These are phyloP conservation scores for Typhlomys cinereus DNA, from an alignment of 2,113 vertebrate genomes.

Conservation along the genomic window DNA sequence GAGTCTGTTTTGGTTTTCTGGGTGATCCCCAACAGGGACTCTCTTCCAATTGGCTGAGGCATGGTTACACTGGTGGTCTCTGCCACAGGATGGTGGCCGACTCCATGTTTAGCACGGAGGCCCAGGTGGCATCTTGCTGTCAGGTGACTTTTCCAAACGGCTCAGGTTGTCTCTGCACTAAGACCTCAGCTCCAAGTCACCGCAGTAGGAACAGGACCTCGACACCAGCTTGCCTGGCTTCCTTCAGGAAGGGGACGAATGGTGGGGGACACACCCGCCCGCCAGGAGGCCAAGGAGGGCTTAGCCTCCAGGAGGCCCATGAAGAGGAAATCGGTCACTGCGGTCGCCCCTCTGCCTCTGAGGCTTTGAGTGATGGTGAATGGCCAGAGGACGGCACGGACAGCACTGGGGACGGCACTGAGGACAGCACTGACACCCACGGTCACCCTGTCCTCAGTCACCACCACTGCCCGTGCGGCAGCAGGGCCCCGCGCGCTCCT, in stretches of 20 bases:
- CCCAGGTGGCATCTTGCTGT: neutral
- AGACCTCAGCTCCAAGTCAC: neutral
- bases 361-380: neutral
- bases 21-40: neutral
- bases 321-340: neutral
- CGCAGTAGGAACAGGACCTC: accelerated
- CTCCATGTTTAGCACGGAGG: neutral
- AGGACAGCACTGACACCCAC: accelerated
- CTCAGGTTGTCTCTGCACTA: neutral
- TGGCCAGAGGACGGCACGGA: neutral
- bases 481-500: neutral
- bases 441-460: neutral
- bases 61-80: accelerated
- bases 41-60: neutral
- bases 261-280: accelerated
- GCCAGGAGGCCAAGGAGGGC: neutral
- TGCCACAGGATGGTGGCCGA: neutral
- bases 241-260: accelerated
- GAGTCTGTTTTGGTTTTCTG: neutral
- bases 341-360: accelerated
- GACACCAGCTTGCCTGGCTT: neutral
- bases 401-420: neutral
- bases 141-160: neutral
- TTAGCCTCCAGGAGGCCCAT: neutral
- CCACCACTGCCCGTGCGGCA: neutral